Percentiles rank a stretch among this genome's conserved stretches.
These are phyloP conservation scores for Nibea coibor DNA, from an alignment of 2,113 vertebrate species.

Conservation along the genomic window DNA sequence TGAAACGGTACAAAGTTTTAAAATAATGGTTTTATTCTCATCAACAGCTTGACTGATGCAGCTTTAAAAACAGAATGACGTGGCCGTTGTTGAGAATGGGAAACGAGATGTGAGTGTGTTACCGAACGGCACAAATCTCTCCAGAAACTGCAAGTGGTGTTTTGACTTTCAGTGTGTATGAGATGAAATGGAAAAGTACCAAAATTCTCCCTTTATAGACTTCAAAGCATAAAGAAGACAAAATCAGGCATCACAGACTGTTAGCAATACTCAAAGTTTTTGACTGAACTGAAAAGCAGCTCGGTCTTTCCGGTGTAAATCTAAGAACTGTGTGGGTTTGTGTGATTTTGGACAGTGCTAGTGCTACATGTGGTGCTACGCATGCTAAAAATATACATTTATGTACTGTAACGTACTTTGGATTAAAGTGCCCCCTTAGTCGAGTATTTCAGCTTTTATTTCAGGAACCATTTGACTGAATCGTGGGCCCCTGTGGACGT, in stretches of 20 bases:
- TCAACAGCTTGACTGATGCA: neutral
- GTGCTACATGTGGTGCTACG: neutral
- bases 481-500: neutral
- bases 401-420: constrained; percentile 20
- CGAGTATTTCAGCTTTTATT: neutral
- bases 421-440: neutral
- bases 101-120: neutral
- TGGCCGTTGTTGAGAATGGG: neutral
- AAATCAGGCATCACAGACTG: neutral
- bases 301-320: neutral
- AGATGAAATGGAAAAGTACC: constrained; percentile 1
- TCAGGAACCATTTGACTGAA: constrained; percentile 16
- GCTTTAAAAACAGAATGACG: neutral
- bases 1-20: neutral
- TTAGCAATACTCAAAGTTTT: constrained; percentile 13
- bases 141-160: constrained; percentile 10
- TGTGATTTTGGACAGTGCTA: neutral
- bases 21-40: neutral
- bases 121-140: neutral
- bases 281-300: constrained; percentile 24
- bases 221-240: constrained; percentile 38
- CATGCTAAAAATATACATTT: neutral
- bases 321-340: neutral
- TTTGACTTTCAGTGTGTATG: neutral
- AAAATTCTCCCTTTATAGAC: neutral